Conservation (phyloP, 2,113 vertebrate genomes). For the Cricetomys ansorgei region DNA sequence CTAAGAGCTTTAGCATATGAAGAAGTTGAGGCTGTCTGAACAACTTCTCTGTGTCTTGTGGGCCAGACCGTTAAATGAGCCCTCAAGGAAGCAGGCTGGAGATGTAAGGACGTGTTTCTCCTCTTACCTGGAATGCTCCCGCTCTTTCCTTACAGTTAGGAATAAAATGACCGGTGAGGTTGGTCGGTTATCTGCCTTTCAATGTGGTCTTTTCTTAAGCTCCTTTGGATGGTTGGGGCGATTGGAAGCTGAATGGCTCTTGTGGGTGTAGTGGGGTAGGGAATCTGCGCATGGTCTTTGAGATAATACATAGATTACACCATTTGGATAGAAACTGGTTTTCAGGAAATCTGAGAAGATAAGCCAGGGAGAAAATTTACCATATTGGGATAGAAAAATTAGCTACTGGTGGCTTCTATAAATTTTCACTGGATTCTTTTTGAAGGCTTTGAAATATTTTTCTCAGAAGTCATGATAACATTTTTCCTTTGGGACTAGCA, state of each 20-base stretch:
- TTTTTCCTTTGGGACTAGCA: slow-evolving; percentile 6
- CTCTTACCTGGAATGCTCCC: background rate
- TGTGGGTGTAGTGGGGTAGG: background rate
- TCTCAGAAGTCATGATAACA: background rate
- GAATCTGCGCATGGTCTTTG: background rate
- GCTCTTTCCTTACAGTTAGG: background rate
- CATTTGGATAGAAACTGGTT: slow-evolving; percentile 7
- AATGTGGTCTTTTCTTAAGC: background rate
- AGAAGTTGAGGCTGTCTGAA: background rate
- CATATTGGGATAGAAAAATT: slow-evolving; percentile 12
- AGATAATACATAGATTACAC: background rate
- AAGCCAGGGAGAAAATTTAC: background rate
- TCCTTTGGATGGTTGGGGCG: background rate
- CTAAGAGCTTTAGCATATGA: background rate
- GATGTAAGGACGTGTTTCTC: background rate
- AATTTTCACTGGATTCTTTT: background rate
- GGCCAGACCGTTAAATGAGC: background rate
- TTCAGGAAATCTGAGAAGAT: background rate
- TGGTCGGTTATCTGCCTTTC: background rate
- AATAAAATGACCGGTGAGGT: background rate
- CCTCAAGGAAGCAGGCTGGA: background rate
- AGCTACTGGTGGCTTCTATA: background rate
- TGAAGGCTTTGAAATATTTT: background rate
- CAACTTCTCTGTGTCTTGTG: background rate
- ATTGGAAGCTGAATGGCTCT: background rate